Base-by-base conservation (phyloP, 2,888 invertebrate genomes). In the Panzeria rudis region DNA sequence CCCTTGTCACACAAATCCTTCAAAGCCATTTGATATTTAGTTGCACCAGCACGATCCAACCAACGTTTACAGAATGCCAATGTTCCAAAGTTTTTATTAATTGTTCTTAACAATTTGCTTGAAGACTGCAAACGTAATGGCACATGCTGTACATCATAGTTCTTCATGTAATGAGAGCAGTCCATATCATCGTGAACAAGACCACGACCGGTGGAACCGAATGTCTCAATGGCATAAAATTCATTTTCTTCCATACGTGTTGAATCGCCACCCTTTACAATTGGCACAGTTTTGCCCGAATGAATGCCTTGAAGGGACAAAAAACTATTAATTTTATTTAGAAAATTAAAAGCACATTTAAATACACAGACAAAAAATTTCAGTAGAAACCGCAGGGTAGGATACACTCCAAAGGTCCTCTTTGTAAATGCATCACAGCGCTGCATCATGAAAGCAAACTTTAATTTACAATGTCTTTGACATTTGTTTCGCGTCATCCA, bases 81-180 rank as follows among this genome's bases (percentile, higher is more conserved):
- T 0, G 99, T 99, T 81, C 98, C 96, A 92, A 99, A 99, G 93
- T 99, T 96, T 92, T 98, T 98, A 93, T 99, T 99, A 92, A 99
- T 98, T 66, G 96, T 94, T 90, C 96, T 97, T 89, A 99, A 93
- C 56, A 99, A 94, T 78, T 97, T 96, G 92, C 98, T 99, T 20
- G 99, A 98, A 81, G 98, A 97, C 90, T 97, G 96, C 90, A 99
- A 93, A 95, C 97, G 95, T 78, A 99, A 93, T 20, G 98, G 98
- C 78, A 99, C 97, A 92, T 96, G 98, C 87, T 96, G 95, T 88
- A 96, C 96, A 90, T 99, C 99, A 92, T 96, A 99, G 93, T 98
- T 98, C 93, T 99, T 99, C 99, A 99, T 99, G 92, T 99, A 99
- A 93, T 99, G 99, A 17, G 99, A 99, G 89, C 98, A 97, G 91